Percentiles rank a stretch among this genome's conserved stretches.
phyloP scores from a whole-genome alignment of 2,113 vertebrate genomes.

The western clawed frog (Xenopus tropicalis) region UCB_Xtro_10.0 CM004444.2:137021501-137022000 shows the following conservation, averaged over 20 bases:
- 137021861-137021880: too few species aligned
- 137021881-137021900: too few species aligned
- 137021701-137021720: slow-evolving; percentile 13
- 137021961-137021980: too few species aligned
- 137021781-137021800: too few species aligned
- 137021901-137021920: background rate
- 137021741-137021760: background rate
- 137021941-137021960: too few species aligned
- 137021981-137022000: too few species aligned
- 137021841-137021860: too few species aligned
- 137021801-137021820: too few species aligned
- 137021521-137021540: slow-evolving; percentile 2
- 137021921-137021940: too few species aligned
- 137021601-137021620: background rate
- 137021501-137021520: slow-evolving; percentile 34
- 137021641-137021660: slow-evolving; percentile 4
- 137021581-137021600: slow-evolving; percentile 24
- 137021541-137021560: slow-evolving; percentile 30
- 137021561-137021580: slow-evolving; percentile 27
- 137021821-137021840: too few species aligned
- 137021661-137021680: slow-evolving; percentile 16
- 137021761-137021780: background rate
- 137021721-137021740: background rate
- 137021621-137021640: background rate
- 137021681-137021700: slow-evolving; percentile 2